Percentiles rank a stretch among this genome's conserved stretches.
Evolutionary conservation across 2,113 vertebrate genomes (phyloP).

Genomic region (Sarotherodon lohbergeri): DNA sequence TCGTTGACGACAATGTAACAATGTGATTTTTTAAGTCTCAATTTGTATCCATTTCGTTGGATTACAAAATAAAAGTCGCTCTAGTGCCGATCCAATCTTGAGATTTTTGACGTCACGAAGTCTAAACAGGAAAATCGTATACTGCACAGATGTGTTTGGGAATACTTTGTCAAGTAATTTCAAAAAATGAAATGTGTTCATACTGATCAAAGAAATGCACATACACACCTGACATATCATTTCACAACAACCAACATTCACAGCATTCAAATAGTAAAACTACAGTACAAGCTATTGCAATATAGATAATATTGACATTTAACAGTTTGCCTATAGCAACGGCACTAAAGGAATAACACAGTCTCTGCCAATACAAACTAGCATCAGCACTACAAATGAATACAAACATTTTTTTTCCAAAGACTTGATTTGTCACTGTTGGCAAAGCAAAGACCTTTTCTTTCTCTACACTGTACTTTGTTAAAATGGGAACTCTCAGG

Average conservation of each 20-base stretch:
- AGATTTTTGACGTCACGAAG: background rate
- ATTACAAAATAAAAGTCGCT: background rate
- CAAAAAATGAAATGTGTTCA: constrained; percentile 49
- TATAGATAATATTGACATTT: constrained; percentile 59
- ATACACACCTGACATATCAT: constrained; percentile 43
- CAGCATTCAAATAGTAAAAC: constrained; percentile 63
- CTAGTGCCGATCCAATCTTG: background rate
- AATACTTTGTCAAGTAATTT: constrained; percentile 46
- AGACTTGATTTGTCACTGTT: constrained; percentile 39
- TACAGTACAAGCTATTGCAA: constrained; percentile 65
- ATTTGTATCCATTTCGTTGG: background rate
- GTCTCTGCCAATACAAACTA: constrained; percentile 52
- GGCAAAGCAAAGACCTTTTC: constrained; percentile 39
- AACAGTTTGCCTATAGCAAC: constrained; percentile 55
- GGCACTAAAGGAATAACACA: constrained; percentile 58
- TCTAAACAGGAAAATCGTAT: background rate
- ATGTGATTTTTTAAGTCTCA: background rate
- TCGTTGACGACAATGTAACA: background rate
- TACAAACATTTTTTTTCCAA: constrained; percentile 1
- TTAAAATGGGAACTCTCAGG: constrained; percentile 81
- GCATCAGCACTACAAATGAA: constrained; percentile 27
- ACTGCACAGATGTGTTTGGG: constrained; percentile 23
- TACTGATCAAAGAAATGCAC: constrained; percentile 50
- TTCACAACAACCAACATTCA: constrained; percentile 58
- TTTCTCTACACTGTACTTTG: constrained; percentile 30